Base-by-base conservation (phyloP, 2,888 invertebrate genomes). In the Melanostoma mellinum region DNA sequence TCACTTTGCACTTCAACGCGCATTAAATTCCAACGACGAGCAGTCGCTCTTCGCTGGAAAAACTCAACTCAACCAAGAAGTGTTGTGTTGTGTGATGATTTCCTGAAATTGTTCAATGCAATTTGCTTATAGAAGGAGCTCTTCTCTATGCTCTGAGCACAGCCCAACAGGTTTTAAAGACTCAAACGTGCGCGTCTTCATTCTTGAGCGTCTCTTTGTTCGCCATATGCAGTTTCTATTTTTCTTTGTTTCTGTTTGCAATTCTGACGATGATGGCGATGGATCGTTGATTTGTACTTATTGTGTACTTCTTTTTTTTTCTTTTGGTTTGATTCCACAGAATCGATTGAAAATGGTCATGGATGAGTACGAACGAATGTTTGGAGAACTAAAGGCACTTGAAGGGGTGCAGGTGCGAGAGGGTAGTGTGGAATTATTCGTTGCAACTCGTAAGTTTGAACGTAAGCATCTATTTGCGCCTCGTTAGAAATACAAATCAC, bases 401-500 rank as follows among this genome's bases (percentile, higher is more conserved):
- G 40, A 36, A 30, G 58, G 8, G n/a, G 55, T 10, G 58, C 38
- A 32, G 50, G 9, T 36, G n/a, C n/a, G 42, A 4, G 38, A 40
- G 9, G 32, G 8, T n/a, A 36, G 36, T 9, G 20, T 48, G 33
- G 33, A 44, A 10, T 56, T 6, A 10, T 40, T 76, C 40, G 40
- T 50, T 32, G 35, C 20, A 42, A 48, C 42, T 65, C 40, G 20
- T 20, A 53, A 53, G 50, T 58, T 42, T 79, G 50, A 48, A 55
- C 44, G 61, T 67, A 61, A 74, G 63, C 68, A 69, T 60, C 68
- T 65, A 67, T 67, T 84, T 75, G 84, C 67, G 84, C 79, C 84
- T 84, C 79, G 79, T 84, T 84, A 79, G 79, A 71, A 84, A 84
- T 67, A 84, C 84, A 67, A 74, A 79, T 74, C 84, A 84, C 84